Conservation (phyloP, 2,888 invertebrate genomes). For the Caenorhabditis sp. region DNA sequence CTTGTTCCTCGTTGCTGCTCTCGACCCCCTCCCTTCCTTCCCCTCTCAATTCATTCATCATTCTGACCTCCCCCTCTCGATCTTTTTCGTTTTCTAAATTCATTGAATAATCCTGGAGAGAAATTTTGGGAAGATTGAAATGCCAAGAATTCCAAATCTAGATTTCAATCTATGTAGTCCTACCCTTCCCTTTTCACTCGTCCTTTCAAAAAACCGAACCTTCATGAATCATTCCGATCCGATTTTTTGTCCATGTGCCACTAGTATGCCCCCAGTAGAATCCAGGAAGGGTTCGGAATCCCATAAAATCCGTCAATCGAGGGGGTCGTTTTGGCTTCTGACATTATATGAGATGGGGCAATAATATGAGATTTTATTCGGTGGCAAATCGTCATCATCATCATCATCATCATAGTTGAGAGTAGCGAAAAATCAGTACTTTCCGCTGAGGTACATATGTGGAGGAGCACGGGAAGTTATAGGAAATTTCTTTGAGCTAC, state of each 20-base stretch:
- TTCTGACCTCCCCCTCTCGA: neutral
- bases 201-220: neutral
- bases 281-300: no score
- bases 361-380: neutral
- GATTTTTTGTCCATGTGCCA: neutral
- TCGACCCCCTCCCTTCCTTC: neutral
- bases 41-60: slow-evolving; percentile 54
- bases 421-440: no score
- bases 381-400: slow-evolving; percentile 19
- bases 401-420: no score
- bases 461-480: no score
- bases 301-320: slow-evolving; percentile 38
- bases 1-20: slow-evolving; percentile 22
- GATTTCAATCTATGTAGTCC: slow-evolving; percentile 22
- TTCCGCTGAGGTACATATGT: no score
- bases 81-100: slow-evolving; percentile 29
- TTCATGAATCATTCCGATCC: slow-evolving; percentile 36
- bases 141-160: neutral
- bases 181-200: slow-evolving; percentile 1
- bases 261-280: neutral
- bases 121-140: neutral
- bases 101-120: slow-evolving; percentile 23
- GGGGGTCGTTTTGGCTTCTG: slow-evolving; percentile 43
- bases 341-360: slow-evolving; percentile 17
- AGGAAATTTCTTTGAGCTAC: no score